Conservation (phyloP, 2,797 vertebrate species). For the Ciconia nigra region DNA sequence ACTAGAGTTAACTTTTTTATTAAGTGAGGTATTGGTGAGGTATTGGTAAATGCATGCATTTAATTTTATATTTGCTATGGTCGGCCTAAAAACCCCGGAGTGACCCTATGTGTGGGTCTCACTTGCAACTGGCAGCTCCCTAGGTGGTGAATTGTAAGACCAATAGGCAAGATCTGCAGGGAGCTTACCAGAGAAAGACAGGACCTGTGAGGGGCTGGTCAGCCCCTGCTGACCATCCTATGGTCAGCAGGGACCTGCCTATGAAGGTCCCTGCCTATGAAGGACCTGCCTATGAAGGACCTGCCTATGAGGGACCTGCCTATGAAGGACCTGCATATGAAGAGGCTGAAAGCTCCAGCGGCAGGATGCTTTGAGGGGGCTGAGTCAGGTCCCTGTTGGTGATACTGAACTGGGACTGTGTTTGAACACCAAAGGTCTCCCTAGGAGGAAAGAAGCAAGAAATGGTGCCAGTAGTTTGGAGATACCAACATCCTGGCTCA, state of each 20-base stretch:
- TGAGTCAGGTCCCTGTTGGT: not conserved
- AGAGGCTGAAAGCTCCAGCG: fast-evolving
- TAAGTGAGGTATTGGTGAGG: not conserved
- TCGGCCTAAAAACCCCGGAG: not conserved
- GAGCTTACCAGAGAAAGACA: not conserved
- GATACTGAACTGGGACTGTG: not conserved
- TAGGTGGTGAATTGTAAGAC: not conserved
- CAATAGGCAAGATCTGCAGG: not conserved
- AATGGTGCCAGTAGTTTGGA: not conserved
- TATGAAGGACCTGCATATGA: not conserved
- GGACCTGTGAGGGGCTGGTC: not conserved
- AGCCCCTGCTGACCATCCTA: fast-evolving
- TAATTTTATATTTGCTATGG: not conserved
- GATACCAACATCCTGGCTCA: fast-evolving
- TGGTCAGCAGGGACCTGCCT: not conserved
- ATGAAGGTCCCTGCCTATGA: not conserved
- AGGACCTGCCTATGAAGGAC: not conserved
- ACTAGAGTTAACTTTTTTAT: not conserved
- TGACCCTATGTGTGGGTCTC: not conserved
- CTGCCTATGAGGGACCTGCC: not conserved
- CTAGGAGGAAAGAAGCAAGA: not conserved
- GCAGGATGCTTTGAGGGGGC: not conserved
- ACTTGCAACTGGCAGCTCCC: not conserved
- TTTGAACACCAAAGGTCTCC: not conserved
- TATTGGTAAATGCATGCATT: not conserved